Evolutionary conservation across 2,113 vertebrate genomes (phyloP).

Genomic region (Salvator merianae): DNA sequence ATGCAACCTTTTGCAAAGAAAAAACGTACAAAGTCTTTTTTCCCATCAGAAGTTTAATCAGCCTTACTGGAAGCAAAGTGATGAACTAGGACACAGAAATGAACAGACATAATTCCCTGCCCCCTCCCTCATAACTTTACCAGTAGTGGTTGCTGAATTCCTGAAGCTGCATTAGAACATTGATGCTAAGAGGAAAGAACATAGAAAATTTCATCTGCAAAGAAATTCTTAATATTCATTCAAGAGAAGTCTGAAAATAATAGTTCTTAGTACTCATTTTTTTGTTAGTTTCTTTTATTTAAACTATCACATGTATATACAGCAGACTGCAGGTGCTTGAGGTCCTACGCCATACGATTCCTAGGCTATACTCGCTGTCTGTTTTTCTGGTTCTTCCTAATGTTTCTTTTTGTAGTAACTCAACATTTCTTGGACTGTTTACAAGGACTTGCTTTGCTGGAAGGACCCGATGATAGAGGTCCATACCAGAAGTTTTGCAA

Average conservation of each 20-base stretch:
- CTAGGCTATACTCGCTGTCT: neutral
- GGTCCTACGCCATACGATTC: neutral
- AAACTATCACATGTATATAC: no score
- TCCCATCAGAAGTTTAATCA: neutral
- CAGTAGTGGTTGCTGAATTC: neutral
- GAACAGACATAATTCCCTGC: neutral
- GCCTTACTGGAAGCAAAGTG: no score
- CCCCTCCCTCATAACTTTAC: neutral
- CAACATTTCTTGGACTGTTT: neutral
- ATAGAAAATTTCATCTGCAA: neutral
- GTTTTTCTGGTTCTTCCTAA: neutral
- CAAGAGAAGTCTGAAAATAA: neutral
- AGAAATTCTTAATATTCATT: no score
- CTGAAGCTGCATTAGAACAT: neutral
- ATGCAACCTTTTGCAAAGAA: no score
- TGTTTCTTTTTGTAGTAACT: neutral
- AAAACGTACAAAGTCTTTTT: no score
- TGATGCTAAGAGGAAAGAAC: no score
- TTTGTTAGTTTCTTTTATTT: no score
- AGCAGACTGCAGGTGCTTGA: no score
- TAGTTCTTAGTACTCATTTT: no score
- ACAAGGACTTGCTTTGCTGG: no score
- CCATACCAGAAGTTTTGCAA: no score
- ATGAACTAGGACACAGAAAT: neutral
- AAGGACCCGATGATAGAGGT: no score